A percentile compares a stretch with the other conserved stretches of the same genome.
These are phyloP conservation scores for Slavum lentiscoides DNA, from an alignment of 2,888 invertebrate genomes.

Conservation along the genomic window DNA sequence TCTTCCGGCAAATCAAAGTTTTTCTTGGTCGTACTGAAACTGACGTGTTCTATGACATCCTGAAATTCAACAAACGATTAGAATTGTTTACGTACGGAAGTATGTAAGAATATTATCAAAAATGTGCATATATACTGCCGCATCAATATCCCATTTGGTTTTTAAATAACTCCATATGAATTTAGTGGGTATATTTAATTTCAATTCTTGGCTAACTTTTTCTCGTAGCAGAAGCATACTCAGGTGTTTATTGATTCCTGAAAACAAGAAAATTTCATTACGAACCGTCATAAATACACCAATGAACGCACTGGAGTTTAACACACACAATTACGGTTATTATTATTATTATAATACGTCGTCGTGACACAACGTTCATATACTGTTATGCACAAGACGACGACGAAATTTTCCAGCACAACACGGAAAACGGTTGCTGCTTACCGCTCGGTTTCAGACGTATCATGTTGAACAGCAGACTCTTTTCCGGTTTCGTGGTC, in stretches of 20 bases:
- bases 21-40: not conserved
- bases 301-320: too few relatives aligned
- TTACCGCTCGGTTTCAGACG: conserved; percentile 24
- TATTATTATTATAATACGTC: too few relatives aligned
- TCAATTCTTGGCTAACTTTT: not conserved
- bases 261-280: not conserved
- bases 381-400: too few relatives aligned
- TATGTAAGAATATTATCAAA: not conserved
- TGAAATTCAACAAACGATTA: not conserved
- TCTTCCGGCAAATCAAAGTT: conserved; percentile 18
- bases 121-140: not conserved
- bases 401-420: too few relatives aligned
- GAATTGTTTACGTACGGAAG: not conserved
- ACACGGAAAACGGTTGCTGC: not conserved
- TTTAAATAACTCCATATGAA: conserved; percentile 24
- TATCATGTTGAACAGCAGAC: conserved; percentile 1
- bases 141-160: not conserved
- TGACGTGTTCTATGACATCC: not conserved
- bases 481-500: not conserved
- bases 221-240: conserved; percentile 5
- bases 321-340: too few relatives aligned
- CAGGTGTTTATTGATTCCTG: conserved; percentile 39
- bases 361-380: too few relatives aligned
- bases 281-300: too few relatives aligned
- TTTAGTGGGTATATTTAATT: not conserved